A percentile compares a stretch with the other conserved stretches of the same genome.
Conservation (phyloP, 2,797 vertebrate species). For the Propithecus deckenii region DNA sequence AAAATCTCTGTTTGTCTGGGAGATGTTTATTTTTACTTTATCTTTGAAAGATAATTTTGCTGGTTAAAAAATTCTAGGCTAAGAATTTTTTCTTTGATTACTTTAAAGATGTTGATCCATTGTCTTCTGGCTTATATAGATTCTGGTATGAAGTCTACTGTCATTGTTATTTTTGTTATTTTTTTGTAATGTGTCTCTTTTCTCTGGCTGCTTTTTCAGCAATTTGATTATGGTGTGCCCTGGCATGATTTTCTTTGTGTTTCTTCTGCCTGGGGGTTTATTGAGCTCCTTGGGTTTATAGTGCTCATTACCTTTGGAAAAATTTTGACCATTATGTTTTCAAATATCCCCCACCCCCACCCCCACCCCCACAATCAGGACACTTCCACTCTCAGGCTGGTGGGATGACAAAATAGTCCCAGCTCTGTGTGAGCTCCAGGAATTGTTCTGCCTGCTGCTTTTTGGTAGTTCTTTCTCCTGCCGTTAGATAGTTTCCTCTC, state of each 20-base stretch:
- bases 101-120: background rate
- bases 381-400: background rate
- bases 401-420: background rate
- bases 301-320: background rate
- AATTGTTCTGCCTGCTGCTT: background rate
- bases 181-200: background rate
- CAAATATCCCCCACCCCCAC: background rate
- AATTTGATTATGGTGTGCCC: background rate
- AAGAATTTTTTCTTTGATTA: background rate
- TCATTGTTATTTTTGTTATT: slow-evolving; percentile 6
- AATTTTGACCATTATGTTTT: background rate
- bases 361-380: background rate
- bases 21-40: background rate
- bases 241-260: background rate
- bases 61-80: background rate
- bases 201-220: background rate
- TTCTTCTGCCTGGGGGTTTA: background rate
- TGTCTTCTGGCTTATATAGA: background rate
- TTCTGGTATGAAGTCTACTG: background rate
- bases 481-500: background rate
- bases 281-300: background rate
- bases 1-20: background rate
- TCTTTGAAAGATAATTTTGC: slow-evolving; percentile 11
- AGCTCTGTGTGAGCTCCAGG: background rate
- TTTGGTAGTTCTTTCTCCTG: background rate